Base-by-base conservation (phyloP, 2,113 vertebrate genomes). In the Pteronura brasiliensis region DNA sequence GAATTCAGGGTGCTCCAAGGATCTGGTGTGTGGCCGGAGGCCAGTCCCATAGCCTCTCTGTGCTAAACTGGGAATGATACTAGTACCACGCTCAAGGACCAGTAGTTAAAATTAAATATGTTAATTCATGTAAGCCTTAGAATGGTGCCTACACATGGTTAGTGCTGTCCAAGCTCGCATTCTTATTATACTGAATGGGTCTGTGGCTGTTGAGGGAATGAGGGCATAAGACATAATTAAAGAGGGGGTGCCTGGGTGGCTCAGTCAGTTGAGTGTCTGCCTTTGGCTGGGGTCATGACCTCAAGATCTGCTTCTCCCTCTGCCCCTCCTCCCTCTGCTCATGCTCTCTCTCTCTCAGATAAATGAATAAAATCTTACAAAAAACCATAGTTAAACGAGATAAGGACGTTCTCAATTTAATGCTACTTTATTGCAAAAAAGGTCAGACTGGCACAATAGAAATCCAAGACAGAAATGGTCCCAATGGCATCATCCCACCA, bases 401-500 rank as follows among this genome's bases (percentile, higher is more conserved):
- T 52, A 34, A 20, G 13, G 42, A 23, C 55, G 11, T 67, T 87
- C 76, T 67, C 25, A 36, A 59, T 14, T 80, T 67, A 67, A 77
- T 18, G 36, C 23, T 7, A 61, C 52, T 87, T 72, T 77, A 29
- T 36, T 9, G 49, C 55, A 25, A 17, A 18, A 34, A 91, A 80
- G 61, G 25, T 49, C 92, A 47, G 65, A 10, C 27, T 2, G 59
- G 55, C 59, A 59, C 3, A 39, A 25, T 9, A 67, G 69, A 88
- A 79, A 72, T 49, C 69, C 3, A 27, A 80, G 74, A 74, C 55
- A 55, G 39, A 49, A 57, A 25, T 3, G 27, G 21, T 71, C 81
- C 74, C 7, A 0, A 29, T 25, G 12, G 4, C 69, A 11, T 42
- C 20, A 8, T n/a, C 4, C 29, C 21, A 9, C 4, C 6, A 2